phyloP scores from a whole-genome alignment of 2,113 vertebrate genomes.

The Seriola quinqueradiata region DNA sequence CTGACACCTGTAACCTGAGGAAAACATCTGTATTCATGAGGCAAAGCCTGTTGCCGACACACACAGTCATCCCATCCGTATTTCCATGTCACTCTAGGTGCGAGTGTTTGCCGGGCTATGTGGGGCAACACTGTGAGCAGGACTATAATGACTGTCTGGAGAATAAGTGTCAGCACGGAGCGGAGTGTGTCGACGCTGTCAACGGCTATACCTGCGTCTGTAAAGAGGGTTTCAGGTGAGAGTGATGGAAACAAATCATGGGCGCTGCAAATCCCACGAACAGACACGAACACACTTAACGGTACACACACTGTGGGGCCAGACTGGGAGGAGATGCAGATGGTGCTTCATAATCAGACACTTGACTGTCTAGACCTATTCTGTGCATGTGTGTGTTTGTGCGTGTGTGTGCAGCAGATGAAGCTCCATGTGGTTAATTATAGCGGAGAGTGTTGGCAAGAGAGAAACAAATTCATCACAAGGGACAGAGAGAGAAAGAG shows the following conservation, averaged over 20 bases:
- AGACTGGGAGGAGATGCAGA: constrained; percentile 75
- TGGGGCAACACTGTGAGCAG: constrained; percentile 92
- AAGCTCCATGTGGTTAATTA: constrained; percentile 80
- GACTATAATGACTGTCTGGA: constrained; percentile 92
- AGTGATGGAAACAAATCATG: constrained; percentile 21
- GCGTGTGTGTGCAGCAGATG: constrained; percentile 63
- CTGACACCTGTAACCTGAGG: background rate
- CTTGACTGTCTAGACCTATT: constrained; percentile 73
- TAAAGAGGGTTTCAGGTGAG: constrained; percentile 96
- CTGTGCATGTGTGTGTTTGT: constrained; percentile 27
- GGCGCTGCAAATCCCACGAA: background rate
- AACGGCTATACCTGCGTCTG: constrained; percentile 96
- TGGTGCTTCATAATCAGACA: constrained; percentile 78
- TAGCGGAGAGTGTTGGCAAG: constrained; percentile 63
- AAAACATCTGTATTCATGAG: constrained; percentile 17
- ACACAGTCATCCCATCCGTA: constrained; percentile 20
- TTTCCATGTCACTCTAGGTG: constrained; percentile 86
- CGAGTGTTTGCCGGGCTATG: constrained; percentile 94
- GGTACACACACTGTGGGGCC: constrained; percentile 34
- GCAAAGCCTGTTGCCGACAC: constrained; percentile 6
- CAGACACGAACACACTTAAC: constrained; percentile 21
- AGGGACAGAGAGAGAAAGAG: constrained; percentile 31
- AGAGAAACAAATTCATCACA: constrained; percentile 72
- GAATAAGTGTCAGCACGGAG: constrained; percentile 95
- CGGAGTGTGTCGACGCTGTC: constrained; percentile 91